Conservation (phyloP, 2,113 vertebrate species). For the Cariama cristata region DNA sequence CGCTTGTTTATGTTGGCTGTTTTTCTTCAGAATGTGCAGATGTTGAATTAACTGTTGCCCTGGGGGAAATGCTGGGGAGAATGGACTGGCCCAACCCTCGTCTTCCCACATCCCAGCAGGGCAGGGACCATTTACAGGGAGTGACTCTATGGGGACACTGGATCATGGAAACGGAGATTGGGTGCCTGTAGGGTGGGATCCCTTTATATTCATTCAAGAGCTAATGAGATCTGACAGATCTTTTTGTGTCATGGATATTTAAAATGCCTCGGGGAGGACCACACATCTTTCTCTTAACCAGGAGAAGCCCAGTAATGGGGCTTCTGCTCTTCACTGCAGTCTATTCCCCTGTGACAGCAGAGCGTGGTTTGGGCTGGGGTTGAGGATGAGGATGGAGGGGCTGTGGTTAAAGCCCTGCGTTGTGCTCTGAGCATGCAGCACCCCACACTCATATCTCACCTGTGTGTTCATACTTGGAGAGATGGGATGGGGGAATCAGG, state of each 20-base stretch:
- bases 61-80: neutral
- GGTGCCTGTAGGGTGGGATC: neutral
- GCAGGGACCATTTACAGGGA: neutral
- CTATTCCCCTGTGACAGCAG: neutral
- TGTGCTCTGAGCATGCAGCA: neutral
- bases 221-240: neutral
- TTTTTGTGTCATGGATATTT: neutral
- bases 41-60: neutral
- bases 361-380: neutral
- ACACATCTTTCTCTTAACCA: neutral
- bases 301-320: neutral
- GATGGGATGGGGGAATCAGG: neutral
- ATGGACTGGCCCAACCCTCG: neutral
- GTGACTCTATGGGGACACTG: fast-evolving
- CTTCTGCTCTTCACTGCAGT: neutral
- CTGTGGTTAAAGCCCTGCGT: neutral
- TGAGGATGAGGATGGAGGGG: neutral
- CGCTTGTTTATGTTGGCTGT: neutral
- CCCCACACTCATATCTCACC: fast-evolving
- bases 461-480: fast-evolving
- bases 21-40: neutral
- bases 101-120: neutral
- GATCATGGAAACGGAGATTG: neutral
- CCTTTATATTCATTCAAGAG: neutral
- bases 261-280: neutral